Evolutionary conservation across 2,888 invertebrate species (phyloP).

Genomic region (Megalurothrips usitatus): DNA sequence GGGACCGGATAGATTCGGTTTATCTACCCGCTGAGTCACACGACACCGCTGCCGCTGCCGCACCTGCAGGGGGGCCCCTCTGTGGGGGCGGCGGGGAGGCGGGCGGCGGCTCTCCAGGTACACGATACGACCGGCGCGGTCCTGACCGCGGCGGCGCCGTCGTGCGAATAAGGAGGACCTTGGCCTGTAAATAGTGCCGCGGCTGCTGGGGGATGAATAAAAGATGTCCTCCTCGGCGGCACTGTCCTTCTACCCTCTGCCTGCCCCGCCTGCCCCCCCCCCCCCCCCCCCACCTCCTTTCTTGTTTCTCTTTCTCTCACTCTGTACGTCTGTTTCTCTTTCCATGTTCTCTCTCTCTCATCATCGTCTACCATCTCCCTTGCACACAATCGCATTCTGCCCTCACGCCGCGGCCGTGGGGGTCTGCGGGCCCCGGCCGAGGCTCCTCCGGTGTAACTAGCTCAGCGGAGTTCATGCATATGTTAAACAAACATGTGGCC

Average conservation of each 20-base stretch:
- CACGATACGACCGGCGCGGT: neutral
- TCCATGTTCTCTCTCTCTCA: no score
- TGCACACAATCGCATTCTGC: no score
- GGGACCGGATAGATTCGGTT: no score
- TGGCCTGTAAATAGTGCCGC: neutral
- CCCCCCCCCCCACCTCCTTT: no score
- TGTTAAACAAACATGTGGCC: slow-evolving; percentile 11
- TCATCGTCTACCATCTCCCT: no score
- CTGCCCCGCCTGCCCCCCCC: no score
- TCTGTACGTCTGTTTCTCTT: no score
- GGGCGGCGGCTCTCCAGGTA: neutral
- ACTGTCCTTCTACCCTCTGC: neutral
- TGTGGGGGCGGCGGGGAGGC: neutral
- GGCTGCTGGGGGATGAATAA: slow-evolving; percentile 4
- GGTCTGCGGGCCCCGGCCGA: neutral
- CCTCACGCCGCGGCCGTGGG: neutral
- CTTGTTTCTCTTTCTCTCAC: no score
- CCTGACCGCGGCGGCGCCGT: neutral
- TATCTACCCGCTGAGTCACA: no score
- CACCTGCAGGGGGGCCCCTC: no score
- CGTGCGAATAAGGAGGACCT: neutral
- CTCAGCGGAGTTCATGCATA: slow-evolving; percentile 14
- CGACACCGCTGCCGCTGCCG: no score
- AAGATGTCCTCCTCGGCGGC: neutral
- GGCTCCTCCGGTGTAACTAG: neutral